Conservation (phyloP, 1,140 invertebrate genomes). For the Apis laboriosa region DNA sequence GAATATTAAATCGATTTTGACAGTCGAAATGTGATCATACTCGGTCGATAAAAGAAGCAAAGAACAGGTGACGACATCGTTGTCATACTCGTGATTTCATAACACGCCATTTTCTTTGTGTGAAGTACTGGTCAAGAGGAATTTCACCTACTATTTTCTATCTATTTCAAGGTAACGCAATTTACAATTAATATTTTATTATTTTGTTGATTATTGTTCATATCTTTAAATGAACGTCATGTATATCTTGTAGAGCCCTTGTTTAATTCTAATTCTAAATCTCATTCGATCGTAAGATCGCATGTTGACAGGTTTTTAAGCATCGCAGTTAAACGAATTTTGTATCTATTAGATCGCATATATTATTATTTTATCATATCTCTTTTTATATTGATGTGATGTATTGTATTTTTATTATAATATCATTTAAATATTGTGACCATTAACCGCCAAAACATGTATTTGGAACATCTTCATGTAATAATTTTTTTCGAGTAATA, state of each 20-base stretch:
- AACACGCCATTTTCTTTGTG: constrained; percentile 81
- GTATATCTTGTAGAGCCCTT: constrained; percentile 9
- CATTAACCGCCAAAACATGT: constrained; percentile 37
- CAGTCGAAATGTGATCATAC: constrained; percentile 59
- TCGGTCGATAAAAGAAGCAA: constrained; percentile 68
- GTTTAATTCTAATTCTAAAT: constrained; percentile 23
- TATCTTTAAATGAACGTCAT: constrained; percentile 10
- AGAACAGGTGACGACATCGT: constrained; percentile 77
- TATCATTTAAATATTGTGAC: not conserved
- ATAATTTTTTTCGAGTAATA: constrained; percentile 52
- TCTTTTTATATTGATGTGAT: not conserved
- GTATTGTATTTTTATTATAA: not conserved
- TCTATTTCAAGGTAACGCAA: constrained; percentile 67
- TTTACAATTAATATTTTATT: constrained; percentile 36
- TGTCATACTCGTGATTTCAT: constrained; percentile 79
- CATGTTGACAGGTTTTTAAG: constrained; percentile 69
- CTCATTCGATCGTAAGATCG: constrained; percentile 12
- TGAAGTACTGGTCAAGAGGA: constrained; percentile 69
- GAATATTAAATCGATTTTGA: constrained; percentile 23
- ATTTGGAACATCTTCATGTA: constrained; percentile 5
- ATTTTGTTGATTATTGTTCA: not conserved
- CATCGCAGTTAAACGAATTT: constrained; percentile 53
- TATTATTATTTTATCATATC: not conserved
- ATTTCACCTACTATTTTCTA: constrained; percentile 68
- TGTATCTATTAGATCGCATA: not conserved